A percentile compares a stretch with the other conserved stretches of the same genome.
Evolutionary conservation across 2,797 vertebrate genomes (phyloP).

Genomic region (Anolis apletophallus): DNA sequence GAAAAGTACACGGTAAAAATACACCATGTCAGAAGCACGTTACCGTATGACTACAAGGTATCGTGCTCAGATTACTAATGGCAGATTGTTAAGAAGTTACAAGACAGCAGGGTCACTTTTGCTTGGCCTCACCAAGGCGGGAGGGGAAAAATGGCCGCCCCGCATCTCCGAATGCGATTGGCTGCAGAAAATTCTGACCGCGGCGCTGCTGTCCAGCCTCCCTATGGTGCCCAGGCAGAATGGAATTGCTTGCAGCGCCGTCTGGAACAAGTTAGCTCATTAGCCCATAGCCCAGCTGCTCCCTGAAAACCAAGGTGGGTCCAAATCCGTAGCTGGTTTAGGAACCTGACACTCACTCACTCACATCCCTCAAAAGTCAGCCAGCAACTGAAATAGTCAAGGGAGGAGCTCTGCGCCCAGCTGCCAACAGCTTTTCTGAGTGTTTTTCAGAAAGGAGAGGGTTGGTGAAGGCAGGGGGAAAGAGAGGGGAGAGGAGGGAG

Average conservation of each 20-base stretch:
- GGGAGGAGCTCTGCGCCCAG: constrained; percentile 56
- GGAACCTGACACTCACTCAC: constrained; percentile 36
- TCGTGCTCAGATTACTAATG: not conserved
- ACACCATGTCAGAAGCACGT: too few species aligned
- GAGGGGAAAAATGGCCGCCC: constrained; percentile 11
- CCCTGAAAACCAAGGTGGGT: constrained; percentile 41
- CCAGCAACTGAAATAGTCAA: constrained; percentile 44
- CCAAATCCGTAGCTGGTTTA: constrained; percentile 31
- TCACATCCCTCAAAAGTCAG: constrained; percentile 38
- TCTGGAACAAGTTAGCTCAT: constrained; percentile 43
- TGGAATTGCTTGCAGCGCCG: constrained; percentile 9
- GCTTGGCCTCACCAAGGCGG: not conserved
- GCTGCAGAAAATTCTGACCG: constrained; percentile 13
- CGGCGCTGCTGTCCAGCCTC: not conserved
- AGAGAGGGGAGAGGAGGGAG: not conserved
- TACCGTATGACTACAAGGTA: not conserved
- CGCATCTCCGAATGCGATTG: not conserved
- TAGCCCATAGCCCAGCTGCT: constrained; percentile 37
- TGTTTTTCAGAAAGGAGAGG: constrained; percentile 70
- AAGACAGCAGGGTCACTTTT: not conserved
- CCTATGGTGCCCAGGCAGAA: constrained; percentile 13
- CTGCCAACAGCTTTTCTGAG: constrained; percentile 74
- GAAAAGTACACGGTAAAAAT: not conserved
- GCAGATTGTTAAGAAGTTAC: not conserved
- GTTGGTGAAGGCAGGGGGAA: not conserved